Base-by-base conservation (phyloP, 2,888 invertebrate species). In the Disparrhopalites patrizii region DNA sequence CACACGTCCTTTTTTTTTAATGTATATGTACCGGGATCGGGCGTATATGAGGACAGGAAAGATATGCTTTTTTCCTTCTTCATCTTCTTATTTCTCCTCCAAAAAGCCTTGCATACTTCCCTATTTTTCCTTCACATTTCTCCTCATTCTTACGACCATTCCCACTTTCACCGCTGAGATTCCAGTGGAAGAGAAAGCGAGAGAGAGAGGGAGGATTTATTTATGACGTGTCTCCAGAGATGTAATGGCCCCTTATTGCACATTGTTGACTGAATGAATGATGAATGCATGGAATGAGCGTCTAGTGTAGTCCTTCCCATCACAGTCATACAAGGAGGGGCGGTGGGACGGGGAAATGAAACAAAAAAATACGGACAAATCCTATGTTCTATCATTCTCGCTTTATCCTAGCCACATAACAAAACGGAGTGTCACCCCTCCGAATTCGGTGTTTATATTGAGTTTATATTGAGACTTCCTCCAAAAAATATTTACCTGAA, bases 251-350 rank as follows among this genome's bases (percentile, higher is more conserved):
- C 56, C 64, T 64, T 64, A 64, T 64, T 64, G 64, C 64, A 64
- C 64, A 64, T 64, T 64, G 64, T 56, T 64, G 64, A 64, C 64
- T 64, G 64, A 64, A 64, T 64, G 64, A 64, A 64, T 64, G 64
- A 64, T 64, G 64, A 64, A 64, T 64, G 64, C 56, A 25, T 28
- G 56, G 56, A 64, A 64, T 64, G 64, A 64, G 64, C 55, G 47
- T 33, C 27, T 30, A 43, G 38, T 15, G 51, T 7, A n/a, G n/a
- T n/a, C 50, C 50, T 23, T 47, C 50, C 18, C 20, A 18, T 47
- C 50, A 13, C 38, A 13, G 15, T 36, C 38, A 36, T 15, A 36
- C 38, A 36, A 10, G 15, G 10, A 36, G 10, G 38, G 18, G 7
- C 20, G n/a, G 18, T 23, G 18, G 20, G 38, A 36, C 10, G 10